A percentile compares a stretch with the other conserved stretches of the same genome.
Conservation (phyloP, 2,797 vertebrate genomes). For the Lophotriccus pileatus region DNA sequence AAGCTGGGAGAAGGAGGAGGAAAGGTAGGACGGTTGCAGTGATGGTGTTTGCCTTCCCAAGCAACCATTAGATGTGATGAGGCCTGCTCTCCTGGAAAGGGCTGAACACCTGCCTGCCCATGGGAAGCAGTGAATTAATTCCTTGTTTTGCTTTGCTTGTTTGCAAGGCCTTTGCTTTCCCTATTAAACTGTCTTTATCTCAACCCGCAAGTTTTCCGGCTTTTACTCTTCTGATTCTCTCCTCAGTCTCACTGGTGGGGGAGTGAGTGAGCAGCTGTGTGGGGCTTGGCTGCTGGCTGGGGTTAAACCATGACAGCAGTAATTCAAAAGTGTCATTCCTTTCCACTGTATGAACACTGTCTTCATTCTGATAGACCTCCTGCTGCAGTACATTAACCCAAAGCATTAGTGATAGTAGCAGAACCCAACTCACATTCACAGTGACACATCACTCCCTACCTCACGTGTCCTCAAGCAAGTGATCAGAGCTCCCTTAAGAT, state of each 20-base stretch:
- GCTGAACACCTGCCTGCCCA: neutral
- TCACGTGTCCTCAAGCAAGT: neutral
- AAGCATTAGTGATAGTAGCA: neutral
- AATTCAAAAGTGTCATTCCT: neutral
- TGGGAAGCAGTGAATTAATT: neutral
- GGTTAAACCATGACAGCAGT: accelerated
- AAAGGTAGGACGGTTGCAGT: neutral
- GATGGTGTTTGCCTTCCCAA: neutral
- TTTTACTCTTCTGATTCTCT: neutral
- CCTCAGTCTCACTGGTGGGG: accelerated
- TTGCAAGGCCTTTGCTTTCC: neutral
- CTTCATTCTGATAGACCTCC: neutral
- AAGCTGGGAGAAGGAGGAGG: too few species aligned
- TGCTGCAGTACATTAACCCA: neutral
- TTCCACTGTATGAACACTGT: neutral
- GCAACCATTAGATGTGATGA: accelerated
- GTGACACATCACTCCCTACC: neutral
- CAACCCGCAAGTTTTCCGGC: neutral
- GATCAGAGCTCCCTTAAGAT: neutral
- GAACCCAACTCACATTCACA: neutral
- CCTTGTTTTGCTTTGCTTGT: neutral
- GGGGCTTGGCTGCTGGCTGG: neutral
- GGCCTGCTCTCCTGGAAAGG: neutral
- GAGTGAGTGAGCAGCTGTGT: accelerated
- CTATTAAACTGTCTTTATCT: neutral